These are phyloP conservation scores for Noctuana brunneofusca DNA, from an alignment of 2,888 invertebrate genomes.

Conservation along the genomic window DNA sequence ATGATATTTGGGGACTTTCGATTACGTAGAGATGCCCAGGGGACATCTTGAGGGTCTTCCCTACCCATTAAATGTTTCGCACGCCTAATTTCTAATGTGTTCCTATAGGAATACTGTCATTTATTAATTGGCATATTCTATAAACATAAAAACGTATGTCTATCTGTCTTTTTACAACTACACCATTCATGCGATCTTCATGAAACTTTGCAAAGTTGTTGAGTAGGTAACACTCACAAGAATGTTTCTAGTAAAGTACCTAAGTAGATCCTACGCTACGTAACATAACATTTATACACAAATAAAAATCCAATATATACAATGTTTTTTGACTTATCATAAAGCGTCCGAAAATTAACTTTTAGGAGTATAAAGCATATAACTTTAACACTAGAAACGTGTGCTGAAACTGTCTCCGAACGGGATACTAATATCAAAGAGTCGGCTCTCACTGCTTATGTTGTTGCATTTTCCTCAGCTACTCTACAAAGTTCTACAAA, in stretches of 20 bases:
- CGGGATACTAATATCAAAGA: neutral
- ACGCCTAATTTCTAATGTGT: neutral
- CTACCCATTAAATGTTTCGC: neutral
- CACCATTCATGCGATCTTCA: too few relatives aligned
- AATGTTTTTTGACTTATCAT: too few relatives aligned
- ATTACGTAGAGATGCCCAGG: neutral
- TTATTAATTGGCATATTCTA: too few relatives aligned
- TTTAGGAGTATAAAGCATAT: too few relatives aligned
- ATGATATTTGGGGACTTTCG: neutral
- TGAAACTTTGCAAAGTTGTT: too few relatives aligned
- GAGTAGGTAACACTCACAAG: too few relatives aligned
- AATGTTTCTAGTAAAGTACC: too few relatives aligned
- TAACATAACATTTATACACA: too few relatives aligned
- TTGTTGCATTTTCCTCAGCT: conserved; percentile 2
- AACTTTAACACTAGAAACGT: neutral
- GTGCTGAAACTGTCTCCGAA: neutral
- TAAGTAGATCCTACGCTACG: too few relatives aligned
- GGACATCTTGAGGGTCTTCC: neutral
- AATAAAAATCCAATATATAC: too few relatives aligned
- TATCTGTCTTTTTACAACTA: too few relatives aligned
- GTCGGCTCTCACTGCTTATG: neutral
- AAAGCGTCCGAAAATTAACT: too few relatives aligned
- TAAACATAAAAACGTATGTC: neutral
- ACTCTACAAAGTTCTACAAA: conserved; percentile 1
- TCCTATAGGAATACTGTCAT: neutral